Conservation (phyloP, 1,140 invertebrate species). For the Olivierus martensii region DNA sequence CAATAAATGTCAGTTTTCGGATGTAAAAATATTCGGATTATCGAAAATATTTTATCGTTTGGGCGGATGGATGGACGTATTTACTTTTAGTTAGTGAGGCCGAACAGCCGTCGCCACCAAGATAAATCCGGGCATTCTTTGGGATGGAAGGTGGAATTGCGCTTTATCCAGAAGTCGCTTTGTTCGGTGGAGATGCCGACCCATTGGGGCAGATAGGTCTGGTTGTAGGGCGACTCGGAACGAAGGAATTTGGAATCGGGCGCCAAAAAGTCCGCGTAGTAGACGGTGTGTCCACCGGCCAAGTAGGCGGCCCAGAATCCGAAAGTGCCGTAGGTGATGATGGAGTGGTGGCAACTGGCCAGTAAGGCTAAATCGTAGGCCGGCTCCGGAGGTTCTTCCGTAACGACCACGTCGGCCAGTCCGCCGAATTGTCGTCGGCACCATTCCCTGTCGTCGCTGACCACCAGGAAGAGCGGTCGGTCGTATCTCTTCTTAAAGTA, state of each 20-base stretch:
- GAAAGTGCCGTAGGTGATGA: slow-evolving; percentile 29
- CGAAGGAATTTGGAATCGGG: background rate
- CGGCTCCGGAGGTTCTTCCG: slow-evolving; percentile 7
- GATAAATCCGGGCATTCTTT: too few species aligned
- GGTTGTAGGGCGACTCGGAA: background rate
- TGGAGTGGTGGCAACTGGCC: slow-evolving; percentile 24
- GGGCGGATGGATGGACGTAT: too few species aligned
- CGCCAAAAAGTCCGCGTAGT: slow-evolving; percentile 18
- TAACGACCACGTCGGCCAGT: slow-evolving; percentile 21
- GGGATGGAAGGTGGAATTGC: too few species aligned
- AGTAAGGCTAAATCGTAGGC: slow-evolving; percentile 27
- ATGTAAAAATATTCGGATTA: too few species aligned
- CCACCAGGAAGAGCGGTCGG: slow-evolving; percentile 39
- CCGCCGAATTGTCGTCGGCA: slow-evolving; percentile 30
- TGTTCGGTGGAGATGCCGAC: slow-evolving; percentile 8
- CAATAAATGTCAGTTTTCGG: too few species aligned
- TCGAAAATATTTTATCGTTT: too few species aligned
- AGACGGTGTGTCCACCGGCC: slow-evolving; percentile 25
- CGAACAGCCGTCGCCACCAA: too few species aligned
- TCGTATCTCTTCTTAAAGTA: slow-evolving; percentile 37
- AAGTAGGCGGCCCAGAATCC: slow-evolving; percentile 32
- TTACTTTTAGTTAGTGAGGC: too few species aligned
- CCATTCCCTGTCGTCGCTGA: slow-evolving; percentile 47
- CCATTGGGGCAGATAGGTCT: slow-evolving; percentile 12
- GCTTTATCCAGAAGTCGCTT: slow-evolving; percentile 2